Conservation (phyloP, 2,797 vertebrate species). For the Falco concolor region DNA sequence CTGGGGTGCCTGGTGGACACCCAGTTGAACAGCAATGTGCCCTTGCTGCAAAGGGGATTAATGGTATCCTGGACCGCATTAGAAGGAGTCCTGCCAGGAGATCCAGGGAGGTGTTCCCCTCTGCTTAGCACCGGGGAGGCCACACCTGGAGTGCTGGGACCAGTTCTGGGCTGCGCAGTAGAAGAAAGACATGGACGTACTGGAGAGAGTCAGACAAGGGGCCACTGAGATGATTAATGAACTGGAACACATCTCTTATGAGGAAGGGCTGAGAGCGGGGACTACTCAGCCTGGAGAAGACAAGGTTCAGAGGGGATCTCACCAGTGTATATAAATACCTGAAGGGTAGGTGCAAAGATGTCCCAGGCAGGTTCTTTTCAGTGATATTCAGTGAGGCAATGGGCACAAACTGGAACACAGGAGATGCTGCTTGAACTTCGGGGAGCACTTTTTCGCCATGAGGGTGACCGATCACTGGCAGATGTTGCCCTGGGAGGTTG, state of each 20-base stretch:
- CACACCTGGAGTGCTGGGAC: neutral
- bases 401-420: neutral
- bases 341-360: neutral
- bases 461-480: neutral
- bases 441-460: neutral
- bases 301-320: neutral
- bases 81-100: neutral
- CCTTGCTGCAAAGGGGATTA: neutral
- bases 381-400: neutral
- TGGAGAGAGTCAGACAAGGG: neutral
- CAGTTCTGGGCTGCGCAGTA: neutral
- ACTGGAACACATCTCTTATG: neutral
- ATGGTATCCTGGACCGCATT: neutral
- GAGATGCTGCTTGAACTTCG: accelerated
- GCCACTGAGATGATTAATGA: neutral
- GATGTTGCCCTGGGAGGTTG: neutral
- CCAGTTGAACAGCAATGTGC: neutral
- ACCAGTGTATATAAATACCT: neutral
- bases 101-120: neutral
- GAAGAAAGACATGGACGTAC: neutral
- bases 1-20: neutral
- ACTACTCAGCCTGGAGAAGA: neutral
- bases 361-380: neutral
- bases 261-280: neutral
- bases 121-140: neutral